Conservation (phyloP, 2,888 invertebrate species). For the Druceiella hillmani region DNA sequence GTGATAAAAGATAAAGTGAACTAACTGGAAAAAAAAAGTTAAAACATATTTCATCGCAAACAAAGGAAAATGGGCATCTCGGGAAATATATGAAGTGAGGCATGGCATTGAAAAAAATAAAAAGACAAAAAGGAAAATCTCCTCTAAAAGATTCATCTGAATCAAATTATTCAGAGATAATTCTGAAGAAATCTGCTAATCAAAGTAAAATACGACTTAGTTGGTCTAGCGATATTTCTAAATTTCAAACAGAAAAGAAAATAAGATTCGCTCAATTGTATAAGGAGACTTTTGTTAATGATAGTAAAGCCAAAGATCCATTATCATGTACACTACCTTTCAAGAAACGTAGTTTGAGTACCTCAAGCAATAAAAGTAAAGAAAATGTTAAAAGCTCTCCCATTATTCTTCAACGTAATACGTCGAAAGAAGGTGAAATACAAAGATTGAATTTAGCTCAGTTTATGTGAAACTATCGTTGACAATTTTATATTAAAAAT, state of each 20-base stretch:
- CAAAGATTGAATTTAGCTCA: no score
- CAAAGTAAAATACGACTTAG: background rate
- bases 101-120: constrained; percentile 26
- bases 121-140: background rate
- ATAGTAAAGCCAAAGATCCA: constrained; percentile 31
- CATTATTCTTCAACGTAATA: constrained; percentile 31
- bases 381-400: constrained; percentile 36
- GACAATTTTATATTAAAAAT: no score
- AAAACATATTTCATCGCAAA: no score
- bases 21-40: no score
- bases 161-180: constrained; percentile 24
- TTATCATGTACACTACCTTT: constrained; percentile 33
- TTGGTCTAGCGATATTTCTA: background rate
- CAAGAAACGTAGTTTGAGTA: constrained; percentile 31
- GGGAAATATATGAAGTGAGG: constrained; percentile 43
- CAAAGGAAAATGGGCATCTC: constrained; percentile 42
- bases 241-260: background rate
- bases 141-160: background rate
- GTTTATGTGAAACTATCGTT: no score
- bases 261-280: constrained; percentile 8
- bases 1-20: no score
- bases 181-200: no score
- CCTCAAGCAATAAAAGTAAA: constrained; percentile 34
- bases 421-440: constrained; percentile 30
- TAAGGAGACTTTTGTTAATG: constrained; percentile 13